phyloP scores from a whole-genome alignment of 2,888 invertebrate species.

The Andricus curvator region DNA sequence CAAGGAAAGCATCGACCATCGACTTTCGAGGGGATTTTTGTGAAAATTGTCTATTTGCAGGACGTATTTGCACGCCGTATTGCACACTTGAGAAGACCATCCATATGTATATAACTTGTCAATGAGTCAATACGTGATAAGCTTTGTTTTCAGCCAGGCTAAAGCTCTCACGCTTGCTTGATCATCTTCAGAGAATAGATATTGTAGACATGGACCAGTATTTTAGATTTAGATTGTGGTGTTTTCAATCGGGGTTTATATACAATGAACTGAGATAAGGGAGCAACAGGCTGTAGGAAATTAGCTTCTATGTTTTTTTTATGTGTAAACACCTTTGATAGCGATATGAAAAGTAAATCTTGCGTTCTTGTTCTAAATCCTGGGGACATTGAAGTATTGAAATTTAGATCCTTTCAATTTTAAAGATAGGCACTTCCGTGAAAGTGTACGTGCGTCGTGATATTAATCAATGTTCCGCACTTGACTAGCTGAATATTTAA shows the following conservation, averaged over 20 bases:
- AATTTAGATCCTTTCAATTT: too few species aligned
- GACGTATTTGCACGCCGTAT: conserved; percentile 38
- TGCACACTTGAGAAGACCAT: conserved; percentile 32
- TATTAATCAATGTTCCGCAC: too few species aligned
- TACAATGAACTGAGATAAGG: neutral
- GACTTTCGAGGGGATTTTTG: conserved; percentile 37
- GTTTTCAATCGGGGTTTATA: neutral
- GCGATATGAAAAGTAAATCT: too few species aligned
- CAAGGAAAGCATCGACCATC: conserved; percentile 31
- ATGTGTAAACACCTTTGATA: too few species aligned
- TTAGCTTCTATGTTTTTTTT: neutral
- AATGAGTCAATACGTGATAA: conserved; percentile 38
- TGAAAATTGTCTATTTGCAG: conserved; percentile 33
- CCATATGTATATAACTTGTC: conserved; percentile 41
- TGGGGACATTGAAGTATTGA: too few species aligned
- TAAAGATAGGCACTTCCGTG: too few species aligned
- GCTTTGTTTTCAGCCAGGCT: conserved; percentile 30
- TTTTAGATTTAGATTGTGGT: conserved; percentile 9
- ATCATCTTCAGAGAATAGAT: conserved; percentile 16
- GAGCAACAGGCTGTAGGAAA: neutral
- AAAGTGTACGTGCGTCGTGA: too few species aligned
- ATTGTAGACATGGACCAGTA: conserved; percentile 14
- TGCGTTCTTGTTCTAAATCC: too few species aligned
- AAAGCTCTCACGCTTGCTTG: conserved; percentile 27
- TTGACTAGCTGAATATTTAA: too few species aligned